Conservation (phyloP, 2,797 vertebrate genomes). For the Capromys pilorides region DNA sequence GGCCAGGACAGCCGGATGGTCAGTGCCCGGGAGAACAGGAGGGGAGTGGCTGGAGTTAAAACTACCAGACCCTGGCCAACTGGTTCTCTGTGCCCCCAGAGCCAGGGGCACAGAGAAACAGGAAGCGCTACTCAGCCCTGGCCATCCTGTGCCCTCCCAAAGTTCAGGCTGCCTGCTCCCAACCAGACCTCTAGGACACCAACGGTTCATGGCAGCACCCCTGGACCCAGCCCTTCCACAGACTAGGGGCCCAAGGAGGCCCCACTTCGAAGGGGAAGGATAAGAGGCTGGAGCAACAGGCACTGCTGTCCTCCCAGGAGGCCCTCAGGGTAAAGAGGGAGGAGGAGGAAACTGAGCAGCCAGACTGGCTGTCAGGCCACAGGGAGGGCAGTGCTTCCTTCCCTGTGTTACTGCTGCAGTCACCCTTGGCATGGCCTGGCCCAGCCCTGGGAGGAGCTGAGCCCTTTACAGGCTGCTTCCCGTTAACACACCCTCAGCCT, state of each 20-base stretch:
- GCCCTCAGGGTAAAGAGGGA: neutral
- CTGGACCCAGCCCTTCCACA: neutral
- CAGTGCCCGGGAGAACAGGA: neutral
- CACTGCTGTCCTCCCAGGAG: neutral
- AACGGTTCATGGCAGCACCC: neutral
- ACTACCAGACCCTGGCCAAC: slow-evolving; percentile 7
- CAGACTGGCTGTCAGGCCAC: neutral
- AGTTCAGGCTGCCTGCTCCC: neutral
- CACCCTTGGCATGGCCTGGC: neutral
- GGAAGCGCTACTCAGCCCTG: slow-evolving; percentile 8
- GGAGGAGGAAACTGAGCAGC: neutral
- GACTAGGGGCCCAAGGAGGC: neutral
- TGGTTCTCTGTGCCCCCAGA: neutral
- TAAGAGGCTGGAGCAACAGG: neutral
- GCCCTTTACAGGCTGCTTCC: slow-evolving; percentile 25
- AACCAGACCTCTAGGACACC: neutral
- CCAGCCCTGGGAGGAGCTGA: neutral
- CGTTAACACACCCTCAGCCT: slow-evolving; percentile 62
- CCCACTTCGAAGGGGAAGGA: neutral
- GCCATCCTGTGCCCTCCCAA: neutral
- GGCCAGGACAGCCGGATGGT: neutral
- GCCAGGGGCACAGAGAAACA: slow-evolving; percentile 3
- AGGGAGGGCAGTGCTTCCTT: neutral
- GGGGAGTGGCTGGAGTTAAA: slow-evolving; percentile 43
- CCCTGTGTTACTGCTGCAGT: neutral